Percentiles rank a stretch among this genome's conserved stretches.
phyloP scores from a whole-genome alignment of 2,113 vertebrate genomes.

The Colaptes auratus region DNA sequence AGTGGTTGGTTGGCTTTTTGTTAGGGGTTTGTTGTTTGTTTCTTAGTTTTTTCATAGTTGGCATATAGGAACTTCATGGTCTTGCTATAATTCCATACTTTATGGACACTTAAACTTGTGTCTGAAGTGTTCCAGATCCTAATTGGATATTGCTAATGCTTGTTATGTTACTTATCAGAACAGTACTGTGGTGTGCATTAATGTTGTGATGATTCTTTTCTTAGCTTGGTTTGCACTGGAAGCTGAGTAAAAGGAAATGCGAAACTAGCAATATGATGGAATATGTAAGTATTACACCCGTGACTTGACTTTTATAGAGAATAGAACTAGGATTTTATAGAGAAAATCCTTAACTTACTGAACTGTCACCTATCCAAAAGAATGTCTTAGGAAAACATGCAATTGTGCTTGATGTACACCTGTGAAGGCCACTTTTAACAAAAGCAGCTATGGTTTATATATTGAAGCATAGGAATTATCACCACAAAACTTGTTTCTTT shows the following conservation, averaged over 20 bases:
- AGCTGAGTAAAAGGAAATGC: constrained; percentile 98
- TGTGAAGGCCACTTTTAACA: not conserved
- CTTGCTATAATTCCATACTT: not conserved
- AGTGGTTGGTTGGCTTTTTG: too few relatives aligned
- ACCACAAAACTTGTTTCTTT: not conserved
- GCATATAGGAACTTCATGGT: not conserved
- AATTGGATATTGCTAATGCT: not conserved
- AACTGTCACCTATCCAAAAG: not conserved
- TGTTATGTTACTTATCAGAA: not conserved
- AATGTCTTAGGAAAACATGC: not conserved
- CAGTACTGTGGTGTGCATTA: not conserved
- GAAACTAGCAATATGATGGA: constrained; percentile 99
- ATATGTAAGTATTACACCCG: constrained; percentile 80
- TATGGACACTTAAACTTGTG: not conserved
- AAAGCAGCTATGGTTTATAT: not conserved
- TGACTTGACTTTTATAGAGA: not conserved
- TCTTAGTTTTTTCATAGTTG: not conserved
- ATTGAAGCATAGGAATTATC: not conserved
- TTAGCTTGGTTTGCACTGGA: constrained; percentile 99
- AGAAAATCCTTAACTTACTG: not conserved
- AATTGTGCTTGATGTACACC: not conserved
- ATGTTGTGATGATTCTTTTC: constrained; percentile 48
- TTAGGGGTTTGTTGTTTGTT: too few relatives aligned
- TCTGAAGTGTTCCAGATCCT: not conserved
- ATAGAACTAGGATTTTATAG: not conserved